phyloP scores from a whole-genome alignment of 2,888 invertebrate species.

The Stenolophus ochropezus region DNA sequence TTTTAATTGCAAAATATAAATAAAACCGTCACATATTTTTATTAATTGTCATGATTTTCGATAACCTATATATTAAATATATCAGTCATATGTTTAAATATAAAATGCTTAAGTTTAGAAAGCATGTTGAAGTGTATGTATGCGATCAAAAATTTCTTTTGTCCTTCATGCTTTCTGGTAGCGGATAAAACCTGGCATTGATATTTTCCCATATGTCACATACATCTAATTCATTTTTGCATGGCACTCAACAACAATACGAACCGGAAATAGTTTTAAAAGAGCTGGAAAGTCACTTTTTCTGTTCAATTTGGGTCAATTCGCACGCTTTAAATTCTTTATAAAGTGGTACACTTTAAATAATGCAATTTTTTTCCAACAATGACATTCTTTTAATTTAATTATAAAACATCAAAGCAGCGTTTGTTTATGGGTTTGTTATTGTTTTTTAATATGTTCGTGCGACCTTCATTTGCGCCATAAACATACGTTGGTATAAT shows the following conservation, averaged over 20 bases:
- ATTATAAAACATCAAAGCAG: constrained; percentile 21
- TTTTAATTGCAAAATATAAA: too few species aligned
- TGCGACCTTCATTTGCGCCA: constrained; percentile 20
- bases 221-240: background rate
- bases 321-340: constrained; percentile 29
- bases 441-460: constrained; percentile 26
- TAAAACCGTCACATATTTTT: too few species aligned
- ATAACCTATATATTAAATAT: too few species aligned
- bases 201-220: background rate
- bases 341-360: background rate
- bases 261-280: constrained; percentile 12
- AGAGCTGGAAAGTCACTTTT: constrained; percentile 28
- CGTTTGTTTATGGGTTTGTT: constrained; percentile 19
- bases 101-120: too few species aligned
- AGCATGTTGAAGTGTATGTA: too few species aligned
- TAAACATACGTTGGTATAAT: constrained; percentile 9
- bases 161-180: constrained; percentile 33
- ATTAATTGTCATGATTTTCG: too few species aligned
- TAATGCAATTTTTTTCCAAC: constrained; percentile 17
- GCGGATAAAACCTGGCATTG: constrained; percentile 1
- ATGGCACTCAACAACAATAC: background rate
- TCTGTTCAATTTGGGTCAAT: constrained; percentile 15
- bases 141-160: background rate
- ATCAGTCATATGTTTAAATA: too few species aligned
- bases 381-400: constrained; percentile 26